These are phyloP conservation scores for Limnephilus auricula DNA, from an alignment of 2,888 invertebrate genomes.

Conservation along the genomic window DNA sequence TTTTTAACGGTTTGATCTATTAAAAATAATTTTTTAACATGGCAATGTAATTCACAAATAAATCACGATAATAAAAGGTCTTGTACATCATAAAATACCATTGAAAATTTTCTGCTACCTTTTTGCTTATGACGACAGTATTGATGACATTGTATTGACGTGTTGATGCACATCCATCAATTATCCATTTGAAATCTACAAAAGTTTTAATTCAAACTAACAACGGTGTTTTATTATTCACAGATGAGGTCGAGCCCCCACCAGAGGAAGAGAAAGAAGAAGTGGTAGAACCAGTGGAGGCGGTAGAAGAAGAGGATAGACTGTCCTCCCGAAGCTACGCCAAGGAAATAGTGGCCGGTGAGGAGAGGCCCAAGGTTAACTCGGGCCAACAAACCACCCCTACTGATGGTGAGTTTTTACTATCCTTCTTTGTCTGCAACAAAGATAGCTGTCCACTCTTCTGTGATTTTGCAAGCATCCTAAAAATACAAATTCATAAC, in stretches of 20 bases:
- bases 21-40: too few species aligned
- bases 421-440: neutral
- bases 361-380: constrained; percentile 79
- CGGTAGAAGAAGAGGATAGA: constrained; percentile 44
- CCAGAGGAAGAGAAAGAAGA: constrained; percentile 49
- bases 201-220: neutral
- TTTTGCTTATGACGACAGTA: too few species aligned
- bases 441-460: neutral
- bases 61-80: too few species aligned
- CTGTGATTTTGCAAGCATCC: neutral
- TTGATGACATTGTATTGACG: too few species aligned
- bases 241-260: constrained; percentile 48
- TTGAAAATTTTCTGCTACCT: too few species aligned
- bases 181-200: neutral
- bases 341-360: constrained; percentile 82
- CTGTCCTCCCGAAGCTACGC: constrained; percentile 71
- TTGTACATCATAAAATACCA: too few species aligned
- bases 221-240: neutral
- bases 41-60: too few species aligned
- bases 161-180: neutral
- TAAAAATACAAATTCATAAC: neutral
- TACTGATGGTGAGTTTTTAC: constrained; percentile 73
- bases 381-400: constrained; percentile 77
- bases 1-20: too few species aligned
- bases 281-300: constrained; percentile 40